A percentile compares a stretch with the other conserved stretches of the same genome.
Evolutionary conservation across 2,113 vertebrate genomes (phyloP).

Genomic region (Pollimyrus isidori): DNA sequence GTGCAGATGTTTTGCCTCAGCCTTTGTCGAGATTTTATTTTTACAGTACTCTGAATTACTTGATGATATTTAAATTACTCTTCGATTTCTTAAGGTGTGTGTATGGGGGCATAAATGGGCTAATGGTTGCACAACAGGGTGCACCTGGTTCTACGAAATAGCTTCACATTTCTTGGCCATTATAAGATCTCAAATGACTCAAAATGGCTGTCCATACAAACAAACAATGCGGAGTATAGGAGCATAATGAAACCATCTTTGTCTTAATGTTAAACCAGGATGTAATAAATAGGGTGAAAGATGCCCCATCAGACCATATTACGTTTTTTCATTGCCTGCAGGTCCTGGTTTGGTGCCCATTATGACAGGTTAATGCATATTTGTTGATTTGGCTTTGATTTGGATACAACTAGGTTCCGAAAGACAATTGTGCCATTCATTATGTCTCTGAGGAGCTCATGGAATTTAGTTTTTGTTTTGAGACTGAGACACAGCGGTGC

Average conservation of each 20-base stretch:
- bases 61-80: not conserved
- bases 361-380: not conserved
- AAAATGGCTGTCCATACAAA: not conserved
- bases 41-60: not conserved
- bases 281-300: not conserved
- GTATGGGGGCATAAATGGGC: not conserved
- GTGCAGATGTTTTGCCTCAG: not conserved
- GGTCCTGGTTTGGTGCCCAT: not conserved
- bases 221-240: not conserved
- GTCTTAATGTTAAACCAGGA: not conserved
- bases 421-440: not conserved
- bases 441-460: not conserved
- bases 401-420: not conserved
- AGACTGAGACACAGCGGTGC: not conserved
- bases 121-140: not conserved
- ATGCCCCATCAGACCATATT: not conserved
- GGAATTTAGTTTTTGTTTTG: not conserved
- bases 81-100: not conserved
- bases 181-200: not conserved
- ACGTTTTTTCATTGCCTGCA: not conserved
- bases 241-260: not conserved
- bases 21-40: not conserved
- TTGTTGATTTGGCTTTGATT: not conserved
- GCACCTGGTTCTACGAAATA: not conserved
- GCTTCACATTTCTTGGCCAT: not conserved